Conservation (phyloP, 2,113 vertebrate genomes). For the Coregonus clupeaformis region DNA sequence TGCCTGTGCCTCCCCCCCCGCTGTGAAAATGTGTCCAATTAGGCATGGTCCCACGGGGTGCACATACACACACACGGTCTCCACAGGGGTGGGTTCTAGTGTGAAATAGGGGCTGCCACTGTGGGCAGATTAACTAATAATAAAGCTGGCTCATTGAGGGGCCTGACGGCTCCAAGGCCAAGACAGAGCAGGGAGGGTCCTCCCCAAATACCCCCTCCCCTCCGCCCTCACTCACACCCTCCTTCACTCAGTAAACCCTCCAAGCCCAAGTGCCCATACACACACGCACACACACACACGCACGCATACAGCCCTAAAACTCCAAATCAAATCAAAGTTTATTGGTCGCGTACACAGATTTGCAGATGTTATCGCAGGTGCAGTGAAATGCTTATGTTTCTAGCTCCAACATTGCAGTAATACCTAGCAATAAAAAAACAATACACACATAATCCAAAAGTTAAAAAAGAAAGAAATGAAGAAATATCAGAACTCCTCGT, state of each 20-base stretch:
- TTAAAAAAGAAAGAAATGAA: no score
- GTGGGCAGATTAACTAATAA: constrained; percentile 80
- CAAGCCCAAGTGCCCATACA: background rate
- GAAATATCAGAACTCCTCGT: no score
- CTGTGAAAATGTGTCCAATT: constrained; percentile 99
- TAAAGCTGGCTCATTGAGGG: constrained; percentile 75
- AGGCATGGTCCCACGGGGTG: constrained; percentile 86
- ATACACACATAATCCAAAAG: no score
- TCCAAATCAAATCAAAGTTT: background rate
- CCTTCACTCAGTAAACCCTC: background rate
- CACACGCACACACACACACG: background rate
- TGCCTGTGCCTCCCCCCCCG: constrained; percentile 81
- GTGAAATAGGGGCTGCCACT: constrained; percentile 85
- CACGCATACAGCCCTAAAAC: background rate
- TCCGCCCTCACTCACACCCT: background rate
- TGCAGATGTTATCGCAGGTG: no score
- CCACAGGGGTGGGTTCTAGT: constrained; percentile 71
- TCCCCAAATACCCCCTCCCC: constrained; percentile 9
- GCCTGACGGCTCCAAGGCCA: constrained; percentile 61
- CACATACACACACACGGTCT: constrained; percentile 7
- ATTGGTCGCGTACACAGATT: no score
- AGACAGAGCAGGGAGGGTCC: constrained; percentile 41
- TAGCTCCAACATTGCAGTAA: no score
- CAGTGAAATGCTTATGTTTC: no score
- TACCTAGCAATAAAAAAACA: no score